A percentile compares a stretch with the other conserved stretches of the same genome.
Conservation (phyloP, 1,140 invertebrate genomes). For the Sitobion miscanthi region DNA sequence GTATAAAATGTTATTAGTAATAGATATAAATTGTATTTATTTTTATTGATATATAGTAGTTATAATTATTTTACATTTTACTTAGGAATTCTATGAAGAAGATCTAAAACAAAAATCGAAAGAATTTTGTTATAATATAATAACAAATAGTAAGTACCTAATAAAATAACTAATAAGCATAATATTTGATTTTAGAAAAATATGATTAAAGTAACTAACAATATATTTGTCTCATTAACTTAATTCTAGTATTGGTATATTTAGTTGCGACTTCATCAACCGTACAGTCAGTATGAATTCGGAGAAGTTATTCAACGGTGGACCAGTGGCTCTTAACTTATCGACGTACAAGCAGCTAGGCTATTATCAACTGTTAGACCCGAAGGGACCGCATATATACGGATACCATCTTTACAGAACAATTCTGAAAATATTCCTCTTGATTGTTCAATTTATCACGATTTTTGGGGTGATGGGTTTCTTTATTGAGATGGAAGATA, state of each 20-base stretch:
- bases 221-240: too few relatives aligned
- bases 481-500: background rate
- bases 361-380: conserved; percentile 17
- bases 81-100: background rate
- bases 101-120: background rate
- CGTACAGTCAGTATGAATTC: background rate
- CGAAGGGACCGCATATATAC: background rate
- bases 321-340: background rate
- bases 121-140: background rate
- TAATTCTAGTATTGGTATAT: background rate
- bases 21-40: background rate
- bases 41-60: background rate
- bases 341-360: background rate
- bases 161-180: background rate
- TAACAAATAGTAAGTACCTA: background rate
- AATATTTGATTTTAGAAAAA: background rate
- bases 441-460: background rate
- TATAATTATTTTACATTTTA: background rate
- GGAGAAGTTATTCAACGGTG: background rate
- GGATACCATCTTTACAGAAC: background rate
- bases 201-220: background rate
- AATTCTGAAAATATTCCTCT: background rate
- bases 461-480: background rate
- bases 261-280: background rate
- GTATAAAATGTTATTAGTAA: background rate